Evolutionary conservation across 2,797 vertebrate species (phyloP).

Genomic region (Gouania willdenowi): DNA sequence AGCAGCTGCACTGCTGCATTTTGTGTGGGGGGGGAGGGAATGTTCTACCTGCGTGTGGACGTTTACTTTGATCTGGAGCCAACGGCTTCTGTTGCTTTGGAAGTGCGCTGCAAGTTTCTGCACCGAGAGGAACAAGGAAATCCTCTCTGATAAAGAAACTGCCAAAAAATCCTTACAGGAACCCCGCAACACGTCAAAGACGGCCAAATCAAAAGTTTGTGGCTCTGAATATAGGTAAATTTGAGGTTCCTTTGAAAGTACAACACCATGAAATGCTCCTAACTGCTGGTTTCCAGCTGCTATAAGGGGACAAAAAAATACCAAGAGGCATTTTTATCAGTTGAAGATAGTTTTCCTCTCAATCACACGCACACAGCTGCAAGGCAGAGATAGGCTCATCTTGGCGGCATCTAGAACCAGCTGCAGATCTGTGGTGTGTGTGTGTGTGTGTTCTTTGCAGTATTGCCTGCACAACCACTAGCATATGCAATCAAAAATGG

Average conservation of each 20-base stretch:
- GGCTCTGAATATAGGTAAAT: background rate
- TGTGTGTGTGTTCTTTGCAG: constrained; percentile 5
- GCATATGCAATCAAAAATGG: no score
- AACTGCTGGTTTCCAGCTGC: constrained; percentile 3
- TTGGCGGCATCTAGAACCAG: constrained; percentile 48
- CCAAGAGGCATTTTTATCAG: background rate
- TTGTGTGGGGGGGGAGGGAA: constrained; percentile 32
- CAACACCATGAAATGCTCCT: background rate
- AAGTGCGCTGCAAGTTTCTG: constrained; percentile 34
- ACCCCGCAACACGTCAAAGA: constrained; percentile 38
- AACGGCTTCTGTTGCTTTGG: constrained; percentile 36
- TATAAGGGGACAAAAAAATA: background rate
- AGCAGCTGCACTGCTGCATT: constrained; percentile 43
- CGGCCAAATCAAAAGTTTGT: constrained; percentile 10
- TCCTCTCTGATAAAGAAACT: constrained; percentile 55
- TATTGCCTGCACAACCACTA: no score
- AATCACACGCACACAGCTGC: constrained; percentile 53
- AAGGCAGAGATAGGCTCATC: constrained; percentile 35
- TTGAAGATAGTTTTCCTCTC: background rate
- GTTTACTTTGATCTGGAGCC: constrained; percentile 58
- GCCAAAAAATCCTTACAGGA: constrained; percentile 25
- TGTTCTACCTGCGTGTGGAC: constrained; percentile 58
- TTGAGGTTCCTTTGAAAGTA: background rate
- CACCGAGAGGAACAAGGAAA: constrained; percentile 61
- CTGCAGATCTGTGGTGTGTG: constrained; percentile 22